These are phyloP conservation scores for Catocala nupta DNA, from an alignment of 2,888 invertebrate genomes.

Conservation along the genomic window DNA sequence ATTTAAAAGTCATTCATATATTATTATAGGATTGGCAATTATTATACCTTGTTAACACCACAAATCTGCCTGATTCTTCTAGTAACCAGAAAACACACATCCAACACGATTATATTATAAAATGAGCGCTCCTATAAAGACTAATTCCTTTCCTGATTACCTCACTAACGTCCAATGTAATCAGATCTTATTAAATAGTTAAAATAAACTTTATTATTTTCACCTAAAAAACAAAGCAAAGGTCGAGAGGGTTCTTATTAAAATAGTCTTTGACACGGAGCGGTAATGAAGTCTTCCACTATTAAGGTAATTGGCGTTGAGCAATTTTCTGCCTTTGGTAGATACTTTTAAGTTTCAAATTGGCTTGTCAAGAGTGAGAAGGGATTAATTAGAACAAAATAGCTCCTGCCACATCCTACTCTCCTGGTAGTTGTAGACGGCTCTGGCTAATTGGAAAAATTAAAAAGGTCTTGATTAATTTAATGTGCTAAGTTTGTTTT, in stretches of 20 bases:
- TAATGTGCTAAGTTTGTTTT: not conserved
- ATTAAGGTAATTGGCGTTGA: slow-evolving; percentile 42
- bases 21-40: too few relatives aligned
- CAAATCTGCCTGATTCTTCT: too few relatives aligned
- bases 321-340: slow-evolving; percentile 49
- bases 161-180: slow-evolving; percentile 41
- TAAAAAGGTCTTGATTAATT: slow-evolving; percentile 24
- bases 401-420: slow-evolving; percentile 40
- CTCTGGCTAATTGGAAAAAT: slow-evolving; percentile 41
- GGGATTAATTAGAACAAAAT: slow-evolving; percentile 53
- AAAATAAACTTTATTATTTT: slow-evolving; percentile 30
- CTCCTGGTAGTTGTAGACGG: slow-evolving; percentile 33
- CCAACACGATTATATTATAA: slow-evolving; percentile 49
- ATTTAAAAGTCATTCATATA: too few relatives aligned
- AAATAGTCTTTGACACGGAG: slow-evolving; percentile 47
- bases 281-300: slow-evolving; percentile 59
- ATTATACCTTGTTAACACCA: too few relatives aligned
- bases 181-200: slow-evolving; percentile 33
- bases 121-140: slow-evolving; percentile 51
- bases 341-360: slow-evolving; percentile 41
- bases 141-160: slow-evolving; percentile 61
- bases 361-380: slow-evolving; percentile 26
- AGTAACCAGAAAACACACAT: too few relatives aligned
- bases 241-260: slow-evolving; percentile 35
- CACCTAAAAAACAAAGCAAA: slow-evolving; percentile 25